These are phyloP conservation scores for Phataginus tricuspis DNA, from an alignment of 2,797 vertebrate genomes.

Conservation along the genomic window DNA sequence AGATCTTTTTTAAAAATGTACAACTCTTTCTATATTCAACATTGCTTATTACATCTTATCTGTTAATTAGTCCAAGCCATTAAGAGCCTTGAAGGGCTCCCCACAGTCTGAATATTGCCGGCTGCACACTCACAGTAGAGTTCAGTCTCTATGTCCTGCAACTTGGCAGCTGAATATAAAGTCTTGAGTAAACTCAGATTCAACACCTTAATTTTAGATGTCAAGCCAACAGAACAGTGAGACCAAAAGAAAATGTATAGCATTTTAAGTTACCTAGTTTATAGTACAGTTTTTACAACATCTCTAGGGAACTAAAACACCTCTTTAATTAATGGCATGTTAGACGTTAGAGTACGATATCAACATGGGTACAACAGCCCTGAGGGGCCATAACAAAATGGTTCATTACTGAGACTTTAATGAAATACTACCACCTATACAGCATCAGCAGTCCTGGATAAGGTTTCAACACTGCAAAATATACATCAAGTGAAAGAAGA, in stretches of 20 bases:
- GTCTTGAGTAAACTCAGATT: not conserved
- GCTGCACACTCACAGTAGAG: fast-evolving
- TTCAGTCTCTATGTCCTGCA: not conserved
- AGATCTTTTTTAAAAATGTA: not conserved
- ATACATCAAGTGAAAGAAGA: not conserved
- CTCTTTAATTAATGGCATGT: not conserved
- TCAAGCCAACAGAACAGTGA: not conserved
- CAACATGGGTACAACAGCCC: not conserved
- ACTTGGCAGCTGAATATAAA: not conserved
- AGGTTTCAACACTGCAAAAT: not conserved
- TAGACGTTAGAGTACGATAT: not conserved
- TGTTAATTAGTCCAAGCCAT: not conserved
- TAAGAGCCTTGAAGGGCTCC: not conserved
- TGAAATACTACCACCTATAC: not conserved
- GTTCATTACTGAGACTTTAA: not conserved
- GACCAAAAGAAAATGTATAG: not conserved
- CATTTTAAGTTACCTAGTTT: not conserved
- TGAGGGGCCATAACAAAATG: not conserved
- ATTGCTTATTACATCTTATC: not conserved
- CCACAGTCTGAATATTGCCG: not conserved
- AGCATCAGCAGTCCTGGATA: not conserved
- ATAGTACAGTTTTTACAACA: not conserved
- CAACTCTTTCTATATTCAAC: not conserved
- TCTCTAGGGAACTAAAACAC: not conserved
- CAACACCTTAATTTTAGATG: not conserved